Conservation (phyloP, 2,888 invertebrate species). For the Orthonevra nobilis region DNA sequence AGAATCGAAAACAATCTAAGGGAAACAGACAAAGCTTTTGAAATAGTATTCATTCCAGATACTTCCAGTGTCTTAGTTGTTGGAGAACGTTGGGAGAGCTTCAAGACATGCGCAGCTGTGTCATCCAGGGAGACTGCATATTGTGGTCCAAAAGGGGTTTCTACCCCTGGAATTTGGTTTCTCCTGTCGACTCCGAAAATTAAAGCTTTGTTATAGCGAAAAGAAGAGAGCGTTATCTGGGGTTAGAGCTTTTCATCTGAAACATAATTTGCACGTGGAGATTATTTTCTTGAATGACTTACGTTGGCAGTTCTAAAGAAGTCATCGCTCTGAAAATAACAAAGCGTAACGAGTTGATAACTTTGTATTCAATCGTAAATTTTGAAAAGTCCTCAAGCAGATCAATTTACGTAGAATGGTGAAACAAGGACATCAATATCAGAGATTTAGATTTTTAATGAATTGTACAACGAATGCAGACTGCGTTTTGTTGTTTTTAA, state of each 20-base stretch:
- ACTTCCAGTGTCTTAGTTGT: constrained; percentile 3
- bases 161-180: background rate
- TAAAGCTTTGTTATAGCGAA: constrained; percentile 9
- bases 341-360: too few species aligned
- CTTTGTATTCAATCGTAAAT: too few species aligned
- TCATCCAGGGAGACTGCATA: background rate
- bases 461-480: too few species aligned
- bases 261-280: constrained; percentile 27
- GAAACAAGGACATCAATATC: too few species aligned
- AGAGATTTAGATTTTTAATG: too few species aligned
- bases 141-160: background rate
- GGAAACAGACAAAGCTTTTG: constrained; percentile 15
- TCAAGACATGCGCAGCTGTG: constrained; percentile 32
- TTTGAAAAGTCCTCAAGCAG: too few species aligned
- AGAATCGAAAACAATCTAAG: constrained; percentile 1
- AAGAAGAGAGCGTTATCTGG: background rate
- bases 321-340: background rate
- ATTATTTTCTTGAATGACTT: background rate
- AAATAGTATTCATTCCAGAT: constrained; percentile 16
- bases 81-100: background rate
- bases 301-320: constrained; percentile 3
- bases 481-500: too few species aligned
- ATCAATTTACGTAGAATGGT: too few species aligned
- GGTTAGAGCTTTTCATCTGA: background rate
- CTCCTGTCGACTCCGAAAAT: constrained; percentile 56